Base-by-base conservation (phyloP, 2,797 vertebrate genomes). In the Centropyge bicolor region DNA sequence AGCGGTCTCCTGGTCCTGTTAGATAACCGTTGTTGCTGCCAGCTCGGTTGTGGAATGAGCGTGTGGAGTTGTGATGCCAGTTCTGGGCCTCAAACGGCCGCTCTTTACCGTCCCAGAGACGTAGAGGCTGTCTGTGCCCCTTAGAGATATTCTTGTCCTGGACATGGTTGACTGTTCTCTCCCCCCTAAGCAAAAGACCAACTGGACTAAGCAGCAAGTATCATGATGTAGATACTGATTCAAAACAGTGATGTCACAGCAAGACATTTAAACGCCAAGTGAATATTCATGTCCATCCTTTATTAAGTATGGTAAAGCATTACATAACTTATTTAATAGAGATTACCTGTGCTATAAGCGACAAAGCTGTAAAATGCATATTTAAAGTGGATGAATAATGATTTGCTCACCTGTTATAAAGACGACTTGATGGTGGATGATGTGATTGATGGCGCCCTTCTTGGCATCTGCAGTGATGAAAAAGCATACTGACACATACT, bases 81-180 rank as follows among this genome's bases (percentile, higher is more conserved):
- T 90, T 94, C 43, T 95, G 86, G 49, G 93, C 91, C 52, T 96
- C 96, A 66, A 96, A 96, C 20, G 84, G 92, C 72, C 95, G 89
- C 92, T 60, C 95, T 95, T 88, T 96, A 83, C 82, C 93, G 88
- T 96, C 96, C 96, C 97, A 97, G 35, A 95, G 82, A 76, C 94
- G 95, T 0, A 94, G 94, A 77, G 94, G 94, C 62, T 89, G 89
- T 27, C 95, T 94, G 66, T 96, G 95, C 11, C 96, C 96, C 74
- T 95, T 95, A 4, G 94, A 93, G 68, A 94, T 69, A 8, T 89
- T 92, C 89, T 96, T 96, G 51, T 96, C 96, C 62, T 90, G 93
- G 72, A 85, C 88, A 90, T 93, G 88, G 84, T 76, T 90, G 56
- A 90, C 67, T 70, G 89, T 43, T 85, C 94, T 92, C 75, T 94